Percentiles rank a stretch among this genome's conserved stretches.
These are phyloP conservation scores for Nyctalus aviator DNA, from an alignment of 2,797 vertebrate species.

Conservation along the genomic window DNA sequence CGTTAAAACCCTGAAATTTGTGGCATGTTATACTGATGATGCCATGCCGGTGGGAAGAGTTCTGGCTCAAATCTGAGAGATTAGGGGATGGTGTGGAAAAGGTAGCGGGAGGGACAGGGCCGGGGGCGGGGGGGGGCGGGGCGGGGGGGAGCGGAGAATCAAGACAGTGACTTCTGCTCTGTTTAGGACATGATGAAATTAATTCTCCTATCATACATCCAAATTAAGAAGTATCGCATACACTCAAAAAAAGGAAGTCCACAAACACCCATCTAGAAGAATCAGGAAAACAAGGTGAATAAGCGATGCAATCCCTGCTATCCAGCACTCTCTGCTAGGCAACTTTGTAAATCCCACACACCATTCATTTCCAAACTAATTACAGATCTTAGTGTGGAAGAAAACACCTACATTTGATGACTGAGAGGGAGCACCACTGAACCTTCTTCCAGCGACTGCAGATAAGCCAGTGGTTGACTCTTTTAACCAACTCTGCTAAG, in stretches of 20 bases:
- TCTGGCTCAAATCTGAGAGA: background rate
- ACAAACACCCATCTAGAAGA: background rate
- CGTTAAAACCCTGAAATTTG: background rate
- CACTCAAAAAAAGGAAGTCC: background rate
- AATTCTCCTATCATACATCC: background rate
- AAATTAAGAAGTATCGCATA: background rate
- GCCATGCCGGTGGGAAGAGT: background rate
- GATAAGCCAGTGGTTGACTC: slow-evolving; percentile 97
- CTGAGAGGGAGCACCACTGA: slow-evolving; percentile 96
- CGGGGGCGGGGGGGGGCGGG: too few species aligned
- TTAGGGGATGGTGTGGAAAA: fast-evolving
- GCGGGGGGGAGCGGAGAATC: too few species aligned
- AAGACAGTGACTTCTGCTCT: background rate
- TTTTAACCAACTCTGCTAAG: slow-evolving; percentile 95
- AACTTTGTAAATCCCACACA: background rate
- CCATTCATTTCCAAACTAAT: background rate
- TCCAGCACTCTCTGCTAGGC: background rate
- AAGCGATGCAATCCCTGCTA: background rate
- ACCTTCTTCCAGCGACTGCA: slow-evolving; percentile 99
- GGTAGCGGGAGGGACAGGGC: background rate
- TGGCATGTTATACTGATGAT: background rate
- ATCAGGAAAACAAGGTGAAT: background rate
- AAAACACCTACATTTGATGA: slow-evolving; percentile 95
- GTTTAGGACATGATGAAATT: background rate
- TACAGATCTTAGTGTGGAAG: background rate